Conservation (phyloP, 2,797 vertebrate genomes). For the Dromococcyx pavoninus region DNA sequence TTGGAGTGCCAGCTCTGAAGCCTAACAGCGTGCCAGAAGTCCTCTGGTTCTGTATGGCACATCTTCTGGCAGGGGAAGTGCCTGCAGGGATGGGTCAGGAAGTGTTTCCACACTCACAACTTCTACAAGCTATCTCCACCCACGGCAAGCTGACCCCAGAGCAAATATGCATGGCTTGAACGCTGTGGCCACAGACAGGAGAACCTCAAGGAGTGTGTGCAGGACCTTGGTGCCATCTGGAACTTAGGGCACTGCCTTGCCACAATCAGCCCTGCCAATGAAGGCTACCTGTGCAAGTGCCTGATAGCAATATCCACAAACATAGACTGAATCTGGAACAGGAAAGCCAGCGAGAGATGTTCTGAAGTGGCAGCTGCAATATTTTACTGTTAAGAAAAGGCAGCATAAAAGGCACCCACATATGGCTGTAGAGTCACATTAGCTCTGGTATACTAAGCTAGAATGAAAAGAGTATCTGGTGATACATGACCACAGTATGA, state of each 20-base stretch:
- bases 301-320: background rate
- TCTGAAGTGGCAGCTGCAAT: background rate
- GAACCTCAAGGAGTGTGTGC: accelerated
- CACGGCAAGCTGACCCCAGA: background rate
- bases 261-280: accelerated
- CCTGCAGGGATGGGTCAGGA: background rate
- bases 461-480: background rate
- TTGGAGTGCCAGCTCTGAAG: background rate
- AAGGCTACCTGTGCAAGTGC: accelerated
- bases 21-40: background rate
- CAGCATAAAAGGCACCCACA: background rate
- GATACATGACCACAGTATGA: background rate
- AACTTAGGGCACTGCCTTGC: background rate
- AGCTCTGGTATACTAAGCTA: background rate
- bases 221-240: background rate
- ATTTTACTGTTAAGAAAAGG: slow-evolving; percentile 1
- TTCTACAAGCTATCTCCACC: background rate
- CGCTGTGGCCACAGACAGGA: accelerated
- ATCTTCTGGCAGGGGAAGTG: background rate
- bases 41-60: background rate
- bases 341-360: background rate
- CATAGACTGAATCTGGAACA: background rate
- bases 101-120: background rate
- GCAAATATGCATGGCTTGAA: background rate
- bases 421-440: background rate